Conservation (phyloP, 2,888 invertebrate species). For the Scotopteryx bipunctaria region DNA sequence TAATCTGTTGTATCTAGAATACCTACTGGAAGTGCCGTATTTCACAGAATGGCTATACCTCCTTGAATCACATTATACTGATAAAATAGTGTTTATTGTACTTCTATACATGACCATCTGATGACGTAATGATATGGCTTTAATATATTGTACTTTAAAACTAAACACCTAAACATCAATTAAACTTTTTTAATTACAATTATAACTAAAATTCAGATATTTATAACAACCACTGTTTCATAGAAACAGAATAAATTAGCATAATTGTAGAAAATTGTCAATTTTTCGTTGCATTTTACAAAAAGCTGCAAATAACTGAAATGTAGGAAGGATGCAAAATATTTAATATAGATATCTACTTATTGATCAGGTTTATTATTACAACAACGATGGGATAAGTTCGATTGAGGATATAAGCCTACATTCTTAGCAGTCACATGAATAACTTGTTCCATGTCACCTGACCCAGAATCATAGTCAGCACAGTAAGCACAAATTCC, state of each 20-base stretch:
- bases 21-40: not conserved
- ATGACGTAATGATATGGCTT: conserved; percentile 58
- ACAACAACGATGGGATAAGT: conserved; percentile 49
- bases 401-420: conserved; percentile 35
- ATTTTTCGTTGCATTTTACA: conserved; percentile 68
- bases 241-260: conserved; percentile 48
- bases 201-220: conserved; percentile 14
- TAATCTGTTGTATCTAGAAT: conserved; percentile 3
- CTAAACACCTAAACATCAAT: conserved; percentile 18
- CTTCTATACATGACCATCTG: conserved; percentile 48
- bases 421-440: conserved; percentile 14
- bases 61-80: conserved; percentile 18
- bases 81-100: conserved; percentile 62
- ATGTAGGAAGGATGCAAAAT: conserved; percentile 6
- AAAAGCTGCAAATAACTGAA: conserved; percentile 54
- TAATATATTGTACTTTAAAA: conserved; percentile 57
- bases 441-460: not conserved
- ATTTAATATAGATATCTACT: not conserved
- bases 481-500: not conserved
- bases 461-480: conserved; percentile 9
- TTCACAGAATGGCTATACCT: conserved; percentile 1
- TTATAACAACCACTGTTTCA: conserved; percentile 44
- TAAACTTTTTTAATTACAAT: conserved; percentile 3
- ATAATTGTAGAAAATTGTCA: conserved; percentile 35
- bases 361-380: conserved; percentile 32